Evolutionary conservation across 1,140 invertebrate genomes (phyloP).

Genomic region (Orius laevigatus): DNA sequence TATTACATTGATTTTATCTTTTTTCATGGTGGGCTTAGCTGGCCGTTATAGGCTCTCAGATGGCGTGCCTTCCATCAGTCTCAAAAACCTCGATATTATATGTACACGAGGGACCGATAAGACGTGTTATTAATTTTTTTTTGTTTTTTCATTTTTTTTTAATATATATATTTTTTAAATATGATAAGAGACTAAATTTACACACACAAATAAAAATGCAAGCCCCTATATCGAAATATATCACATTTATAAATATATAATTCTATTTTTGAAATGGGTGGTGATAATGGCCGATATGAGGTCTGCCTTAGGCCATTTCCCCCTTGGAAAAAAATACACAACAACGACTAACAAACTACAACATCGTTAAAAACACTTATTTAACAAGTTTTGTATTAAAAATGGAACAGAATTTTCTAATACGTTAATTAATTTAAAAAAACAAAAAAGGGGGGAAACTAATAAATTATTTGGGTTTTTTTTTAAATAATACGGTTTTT

Average conservation of each 20-base stretch:
- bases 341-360: conserved; percentile 9
- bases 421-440: not conserved
- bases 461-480: conserved; percentile 47
- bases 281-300: conserved; percentile 9
- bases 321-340: conserved; percentile 13
- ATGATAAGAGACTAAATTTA: conserved; percentile 18
- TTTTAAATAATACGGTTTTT: conserved; percentile 30
- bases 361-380: conserved; percentile 11
- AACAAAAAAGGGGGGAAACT: conserved; percentile 22
- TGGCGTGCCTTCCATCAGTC: conserved; percentile 22
- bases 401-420: conserved; percentile 6
- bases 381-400: conserved; percentile 8
- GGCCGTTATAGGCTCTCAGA: conserved; percentile 8
- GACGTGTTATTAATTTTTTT: conserved; percentile 13
- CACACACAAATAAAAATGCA: conserved; percentile 22
- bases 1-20: not conserved
- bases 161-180: conserved; percentile 13
- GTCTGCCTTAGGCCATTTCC: conserved; percentile 2
- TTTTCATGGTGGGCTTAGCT: conserved; percentile 11
- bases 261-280: conserved; percentile 17
- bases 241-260: conserved; percentile 20
- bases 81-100: conserved; percentile 20
- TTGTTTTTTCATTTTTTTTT: conserved; percentile 17
- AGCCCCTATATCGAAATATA: conserved; percentile 22
- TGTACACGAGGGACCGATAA: conserved; percentile 15